Evolutionary conservation across 1,140 invertebrate species (phyloP).

Genomic region (Batillaria attramentaria): DNA sequence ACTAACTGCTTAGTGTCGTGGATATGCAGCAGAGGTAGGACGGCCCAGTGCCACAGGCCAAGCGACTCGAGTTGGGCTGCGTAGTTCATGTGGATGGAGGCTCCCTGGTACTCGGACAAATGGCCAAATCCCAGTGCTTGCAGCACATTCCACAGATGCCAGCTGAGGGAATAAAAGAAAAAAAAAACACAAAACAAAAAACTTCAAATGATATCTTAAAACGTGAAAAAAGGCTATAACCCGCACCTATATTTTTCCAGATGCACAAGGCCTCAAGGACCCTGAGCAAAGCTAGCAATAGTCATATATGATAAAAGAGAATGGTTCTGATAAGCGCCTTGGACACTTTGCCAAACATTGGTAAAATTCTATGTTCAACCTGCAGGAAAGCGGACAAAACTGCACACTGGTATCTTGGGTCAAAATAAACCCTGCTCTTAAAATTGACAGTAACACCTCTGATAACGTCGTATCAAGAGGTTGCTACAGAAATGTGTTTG

Average conservation of each 20-base stretch:
- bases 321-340: too few species aligned
- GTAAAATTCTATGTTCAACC: too few species aligned
- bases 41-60: slow-evolving; percentile 89
- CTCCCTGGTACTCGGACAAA: slow-evolving; percentile 75
- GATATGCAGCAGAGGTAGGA: slow-evolving; percentile 90
- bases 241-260: not conserved
- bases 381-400: too few species aligned
- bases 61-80: slow-evolving; percentile 87
- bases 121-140: slow-evolving; percentile 81
- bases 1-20: slow-evolving; percentile 76
- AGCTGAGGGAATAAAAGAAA: slow-evolving; percentile 65
- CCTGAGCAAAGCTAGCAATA: not conserved
- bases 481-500: too few species aligned
- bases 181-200: not conserved
- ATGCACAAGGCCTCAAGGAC: not conserved
- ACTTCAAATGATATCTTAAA: not conserved
- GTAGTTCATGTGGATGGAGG: slow-evolving; percentile 81
- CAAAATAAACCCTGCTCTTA: too few species aligned
- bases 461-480: too few species aligned
- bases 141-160: slow-evolving; percentile 81
- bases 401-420: too few species aligned
- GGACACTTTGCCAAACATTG: too few species aligned
- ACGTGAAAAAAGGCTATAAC: not conserved
- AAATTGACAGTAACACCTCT: too few species aligned
- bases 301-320: too few species aligned